Evolutionary conservation across 2,888 invertebrate genomes (phyloP).

Genomic region (Digitonthophagus gazella): DNA sequence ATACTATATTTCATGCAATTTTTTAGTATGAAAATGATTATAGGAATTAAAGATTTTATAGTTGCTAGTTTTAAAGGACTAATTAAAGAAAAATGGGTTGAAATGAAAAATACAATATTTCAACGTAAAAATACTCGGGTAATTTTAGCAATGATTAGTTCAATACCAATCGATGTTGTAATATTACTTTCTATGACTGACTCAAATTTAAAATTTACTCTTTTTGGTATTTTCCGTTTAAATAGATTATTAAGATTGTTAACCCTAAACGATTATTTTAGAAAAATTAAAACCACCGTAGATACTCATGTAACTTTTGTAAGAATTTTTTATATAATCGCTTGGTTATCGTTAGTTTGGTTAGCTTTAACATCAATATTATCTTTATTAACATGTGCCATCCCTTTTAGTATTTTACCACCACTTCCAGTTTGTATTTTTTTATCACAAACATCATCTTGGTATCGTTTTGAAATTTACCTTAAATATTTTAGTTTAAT

Average conservation of each 20-base stretch:
- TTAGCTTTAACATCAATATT: slow-evolving; percentile 11
- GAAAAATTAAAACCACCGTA: slow-evolving; percentile 14
- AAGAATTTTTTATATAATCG: slow-evolving; percentile 17
- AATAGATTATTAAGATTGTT: slow-evolving; percentile 26
- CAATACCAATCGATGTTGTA: slow-evolving; percentile 23
- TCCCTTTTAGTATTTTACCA: slow-evolving; percentile 5
- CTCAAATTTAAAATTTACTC: neutral
- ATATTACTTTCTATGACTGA: slow-evolving; percentile 2
- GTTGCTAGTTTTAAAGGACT: slow-evolving; percentile 27
- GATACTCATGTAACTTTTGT: slow-evolving; percentile 14
- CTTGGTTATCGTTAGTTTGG: slow-evolving; percentile 21
- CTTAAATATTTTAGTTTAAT: slow-evolving; percentile 18
- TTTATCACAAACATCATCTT: neutral
- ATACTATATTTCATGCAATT: slow-evolving; percentile 28
- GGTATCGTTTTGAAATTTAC: slow-evolving; percentile 13
- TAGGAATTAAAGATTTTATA: slow-evolving; percentile 27
- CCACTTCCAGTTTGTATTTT: slow-evolving; percentile 1
- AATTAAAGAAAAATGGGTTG: slow-evolving; percentile 24
- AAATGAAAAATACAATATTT: slow-evolving; percentile 4
- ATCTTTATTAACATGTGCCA: slow-evolving; percentile 7
- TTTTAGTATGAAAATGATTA: slow-evolving; percentile 10
- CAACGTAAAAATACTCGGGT: slow-evolving; percentile 14
- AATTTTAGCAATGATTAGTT: slow-evolving; percentile 18
- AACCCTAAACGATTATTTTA: slow-evolving; percentile 24
- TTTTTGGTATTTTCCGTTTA: slow-evolving; percentile 23